These are phyloP conservation scores for Leptoclinus maculatus DNA, from an alignment of 2,797 vertebrate genomes.

Conservation along the genomic window DNA sequence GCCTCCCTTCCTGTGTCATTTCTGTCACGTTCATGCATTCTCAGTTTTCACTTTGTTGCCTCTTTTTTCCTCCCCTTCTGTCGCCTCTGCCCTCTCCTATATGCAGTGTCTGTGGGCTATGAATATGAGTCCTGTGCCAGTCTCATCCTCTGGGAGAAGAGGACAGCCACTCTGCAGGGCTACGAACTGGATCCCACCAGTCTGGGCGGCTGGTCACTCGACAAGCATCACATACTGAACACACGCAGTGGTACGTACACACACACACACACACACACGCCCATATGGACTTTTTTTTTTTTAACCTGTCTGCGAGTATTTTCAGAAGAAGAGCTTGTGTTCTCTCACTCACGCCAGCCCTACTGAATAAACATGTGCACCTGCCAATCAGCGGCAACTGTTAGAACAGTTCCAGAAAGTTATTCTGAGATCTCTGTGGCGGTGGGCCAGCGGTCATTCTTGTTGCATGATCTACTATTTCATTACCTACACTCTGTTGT, in stretches of 20 bases:
- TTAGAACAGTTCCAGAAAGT: not conserved
- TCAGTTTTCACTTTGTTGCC: not conserved
- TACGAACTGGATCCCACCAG: conserved; percentile 97
- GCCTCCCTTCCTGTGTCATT: conserved; percentile 4
- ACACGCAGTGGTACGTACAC: conserved; percentile 91
- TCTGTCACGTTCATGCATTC: conserved; percentile 10
- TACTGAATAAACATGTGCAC: conserved; percentile 12
- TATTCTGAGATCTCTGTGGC: not conserved
- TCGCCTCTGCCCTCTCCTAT: conserved; percentile 5
- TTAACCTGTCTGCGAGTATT: conserved; percentile 51
- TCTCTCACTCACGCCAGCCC: conserved; percentile 29
- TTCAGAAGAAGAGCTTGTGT: conserved; percentile 52
- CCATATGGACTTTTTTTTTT: conserved; percentile 29
- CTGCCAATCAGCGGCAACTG: conserved; percentile 27
- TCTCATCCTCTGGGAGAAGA: conserved; percentile 98
- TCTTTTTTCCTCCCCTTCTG: conserved; percentile 12
- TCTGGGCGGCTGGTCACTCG: conserved; percentile 96
- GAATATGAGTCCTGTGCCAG: conserved; percentile 98
- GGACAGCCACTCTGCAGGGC: conserved; percentile 93
- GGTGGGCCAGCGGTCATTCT: not conserved
- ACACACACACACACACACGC: not conserved
- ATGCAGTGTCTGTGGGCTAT: conserved; percentile 95
- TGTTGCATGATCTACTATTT: conserved; percentile 19
- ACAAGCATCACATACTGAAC: conserved; percentile 97
- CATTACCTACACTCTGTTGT: conserved; percentile 31